Percentiles rank a stretch among this genome's conserved stretches.
Evolutionary conservation across 2,113 vertebrate genomes (phyloP).

Genomic region (Pachyramphus minor): DNA sequence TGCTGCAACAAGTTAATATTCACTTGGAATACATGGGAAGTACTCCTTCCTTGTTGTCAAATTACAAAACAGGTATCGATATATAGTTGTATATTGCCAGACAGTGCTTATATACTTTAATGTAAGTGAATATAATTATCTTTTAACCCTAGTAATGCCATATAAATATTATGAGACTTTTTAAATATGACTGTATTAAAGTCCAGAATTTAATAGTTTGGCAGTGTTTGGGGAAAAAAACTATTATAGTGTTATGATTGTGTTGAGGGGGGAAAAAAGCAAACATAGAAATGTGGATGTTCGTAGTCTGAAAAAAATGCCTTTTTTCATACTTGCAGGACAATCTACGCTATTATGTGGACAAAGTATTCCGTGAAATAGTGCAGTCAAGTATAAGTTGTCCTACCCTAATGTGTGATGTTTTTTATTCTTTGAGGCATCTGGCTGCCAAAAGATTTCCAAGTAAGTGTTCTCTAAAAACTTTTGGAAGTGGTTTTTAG

Average conservation of each 20-base stretch:
- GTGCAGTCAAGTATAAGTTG: constrained; percentile 94
- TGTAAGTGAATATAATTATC: neutral
- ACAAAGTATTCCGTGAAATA: constrained; percentile 95
- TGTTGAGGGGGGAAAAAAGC: neutral
- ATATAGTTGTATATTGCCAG: neutral
- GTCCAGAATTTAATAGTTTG: neutral
- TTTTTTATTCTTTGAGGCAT: constrained; percentile 91
- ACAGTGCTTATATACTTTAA: neutral
- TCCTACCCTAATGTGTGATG: constrained; percentile 95
- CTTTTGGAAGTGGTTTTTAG: neutral
- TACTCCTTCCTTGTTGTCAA: neutral
- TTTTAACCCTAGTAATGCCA: neutral
- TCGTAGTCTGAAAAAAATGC: neutral
- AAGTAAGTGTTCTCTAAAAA: constrained; percentile 77
- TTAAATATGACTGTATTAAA: neutral
- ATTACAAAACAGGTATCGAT: neutral
- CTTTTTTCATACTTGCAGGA: constrained; percentile 78
- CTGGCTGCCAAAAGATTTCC: constrained; percentile 91
- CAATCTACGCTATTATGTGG: constrained; percentile 91
- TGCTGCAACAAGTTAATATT: neutral
- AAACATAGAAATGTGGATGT: neutral
- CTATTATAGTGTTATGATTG: neutral
- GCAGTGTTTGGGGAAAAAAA: neutral
- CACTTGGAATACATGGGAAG: neutral
- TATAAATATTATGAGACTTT: neutral